Evolutionary conservation across 1,140 invertebrate genomes (phyloP), one percentile per base, ranked within the genome.

Genomic region (Brachionus koreanus): DNA sequence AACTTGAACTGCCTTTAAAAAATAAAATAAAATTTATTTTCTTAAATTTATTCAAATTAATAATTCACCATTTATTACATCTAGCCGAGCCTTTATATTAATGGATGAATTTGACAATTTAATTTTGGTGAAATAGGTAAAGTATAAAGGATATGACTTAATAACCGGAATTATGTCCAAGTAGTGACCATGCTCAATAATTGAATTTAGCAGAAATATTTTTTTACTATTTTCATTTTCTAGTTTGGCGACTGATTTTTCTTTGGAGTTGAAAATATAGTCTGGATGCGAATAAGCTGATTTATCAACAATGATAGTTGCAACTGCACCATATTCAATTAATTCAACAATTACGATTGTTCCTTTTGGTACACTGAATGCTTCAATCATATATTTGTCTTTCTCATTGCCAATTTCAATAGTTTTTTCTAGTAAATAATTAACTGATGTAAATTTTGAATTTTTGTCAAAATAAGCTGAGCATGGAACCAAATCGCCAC

Each of bases 391-490:
- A 33, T 65, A 33, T 5, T 13, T 33, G 25, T 65, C 29, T 65
- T 65, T 29, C 7, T 5, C 61, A 29, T 37, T 10, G 3, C 29
- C 5, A 35, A 65, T 19, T 13, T 29, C 33, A 37, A 65, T 65
- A 13, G 33, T 65, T 29, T 37, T 33, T 16, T 29, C 61, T 33
- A 37, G 4, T 0, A 23, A 4, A 23, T 35, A 33, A 29, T 33
- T 65, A 12, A 65, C 33, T 33, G 25, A 33, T 12, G 61, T 13
- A 65, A 33, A 33, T 65, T 29, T 65, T 65, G 61, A 10, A 37
- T 65, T 65, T 65, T 29, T 65, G 61, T 65, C 33, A 33, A 65
- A 65, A 65, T 35, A 65, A 25, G 33, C 61, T 13, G 61, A 65
- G 33, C 61, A 65, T 33, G 61, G 61, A 13, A 65, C 33, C 61